Conservation (phyloP, 2,797 vertebrate species). For the Neopelma chrysocephalum region DNA sequence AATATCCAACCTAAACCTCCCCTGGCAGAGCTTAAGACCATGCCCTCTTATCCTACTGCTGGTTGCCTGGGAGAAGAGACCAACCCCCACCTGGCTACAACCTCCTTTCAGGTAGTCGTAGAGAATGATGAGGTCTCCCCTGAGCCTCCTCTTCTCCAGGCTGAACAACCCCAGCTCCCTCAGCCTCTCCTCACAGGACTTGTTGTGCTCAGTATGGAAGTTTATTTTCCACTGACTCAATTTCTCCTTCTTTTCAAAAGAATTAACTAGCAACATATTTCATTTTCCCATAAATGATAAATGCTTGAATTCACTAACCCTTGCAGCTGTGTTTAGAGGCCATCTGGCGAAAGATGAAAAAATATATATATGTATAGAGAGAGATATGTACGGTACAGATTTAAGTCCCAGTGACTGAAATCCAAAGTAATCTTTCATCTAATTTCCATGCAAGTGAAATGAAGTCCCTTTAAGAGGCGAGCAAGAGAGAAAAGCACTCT, state of each 20-base stretch:
- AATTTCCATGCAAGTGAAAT: background rate
- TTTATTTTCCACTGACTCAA: background rate
- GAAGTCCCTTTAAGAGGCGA: background rate
- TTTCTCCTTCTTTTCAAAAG: background rate
- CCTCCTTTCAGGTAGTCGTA: too few species aligned
- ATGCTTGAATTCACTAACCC: background rate
- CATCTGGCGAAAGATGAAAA: constrained; percentile 2
- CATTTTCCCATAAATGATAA: background rate
- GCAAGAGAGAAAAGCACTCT: background rate
- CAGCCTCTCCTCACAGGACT: too few species aligned
- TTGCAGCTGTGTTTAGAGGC: constrained; percentile 16
- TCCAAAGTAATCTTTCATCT: background rate
- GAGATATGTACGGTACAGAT: background rate
- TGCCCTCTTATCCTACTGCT: too few species aligned
- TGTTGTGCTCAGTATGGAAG: too few species aligned
- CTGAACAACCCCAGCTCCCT: too few species aligned
- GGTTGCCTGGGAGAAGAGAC: too few species aligned
- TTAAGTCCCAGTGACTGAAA: background rate
- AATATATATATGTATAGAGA: too few species aligned
- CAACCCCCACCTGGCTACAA: too few species aligned
- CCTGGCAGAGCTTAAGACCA: too few species aligned
- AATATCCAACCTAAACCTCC: too few species aligned
- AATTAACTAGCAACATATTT: background rate
- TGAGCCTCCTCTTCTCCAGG: too few species aligned
- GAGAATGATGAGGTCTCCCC: too few species aligned